Conservation (phyloP, 2,113 vertebrate species). For the Archilochus colubris region DNA sequence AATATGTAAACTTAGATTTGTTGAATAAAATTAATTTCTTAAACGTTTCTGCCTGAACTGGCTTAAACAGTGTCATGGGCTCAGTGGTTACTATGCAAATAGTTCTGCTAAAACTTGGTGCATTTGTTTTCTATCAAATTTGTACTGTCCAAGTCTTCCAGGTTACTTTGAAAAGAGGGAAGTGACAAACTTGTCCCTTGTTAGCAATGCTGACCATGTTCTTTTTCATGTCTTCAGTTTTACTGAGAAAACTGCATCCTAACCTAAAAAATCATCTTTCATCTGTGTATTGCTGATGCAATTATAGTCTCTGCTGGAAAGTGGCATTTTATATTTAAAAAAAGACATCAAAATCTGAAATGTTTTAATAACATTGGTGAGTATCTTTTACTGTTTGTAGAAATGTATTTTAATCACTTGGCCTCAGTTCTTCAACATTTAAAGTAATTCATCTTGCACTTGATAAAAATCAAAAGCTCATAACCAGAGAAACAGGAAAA, state of each 20-base stretch:
- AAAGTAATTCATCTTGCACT: not conserved
- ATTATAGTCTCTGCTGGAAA: not conserved
- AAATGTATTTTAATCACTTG: not conserved
- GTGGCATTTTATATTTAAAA: not conserved
- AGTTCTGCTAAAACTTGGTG: not conserved
- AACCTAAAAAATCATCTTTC: not conserved
- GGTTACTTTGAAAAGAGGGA: not conserved
- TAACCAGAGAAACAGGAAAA: not conserved
- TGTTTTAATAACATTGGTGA: not conserved
- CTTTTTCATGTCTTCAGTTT: not conserved
- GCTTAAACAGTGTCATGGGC: rapidly evolving
- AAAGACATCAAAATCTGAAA: not conserved
- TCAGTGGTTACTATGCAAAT: not conserved
- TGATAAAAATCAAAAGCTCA: not conserved
- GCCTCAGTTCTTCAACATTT: not conserved
- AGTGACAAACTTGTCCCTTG: not conserved
- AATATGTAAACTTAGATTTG: constrained; percentile 55
- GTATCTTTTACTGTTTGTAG: not conserved
- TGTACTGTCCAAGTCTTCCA: not conserved
- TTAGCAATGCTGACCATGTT: not conserved
- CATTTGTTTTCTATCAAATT: not conserved
- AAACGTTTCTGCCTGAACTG: not conserved
- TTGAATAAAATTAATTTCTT: constrained; percentile 67
- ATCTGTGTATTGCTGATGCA: not conserved
- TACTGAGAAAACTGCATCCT: not conserved